phyloP scores from a whole-genome alignment of 1,140 invertebrate genomes.

The Lucilia sericata region DNA sequence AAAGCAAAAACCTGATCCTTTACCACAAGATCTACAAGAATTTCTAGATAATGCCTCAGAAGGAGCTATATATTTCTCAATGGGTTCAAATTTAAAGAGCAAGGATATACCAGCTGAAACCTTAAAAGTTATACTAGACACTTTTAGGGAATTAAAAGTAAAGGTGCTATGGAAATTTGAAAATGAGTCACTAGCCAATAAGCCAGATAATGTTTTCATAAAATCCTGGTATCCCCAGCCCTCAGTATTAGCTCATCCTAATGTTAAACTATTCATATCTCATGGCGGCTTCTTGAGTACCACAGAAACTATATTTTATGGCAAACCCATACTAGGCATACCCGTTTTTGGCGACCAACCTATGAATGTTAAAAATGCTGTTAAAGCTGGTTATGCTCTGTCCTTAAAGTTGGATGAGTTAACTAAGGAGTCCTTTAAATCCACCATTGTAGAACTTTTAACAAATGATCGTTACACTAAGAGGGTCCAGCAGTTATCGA shows the following conservation, averaged over 20 bases:
- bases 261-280: constrained; percentile 77
- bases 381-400: constrained; percentile 68
- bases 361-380: constrained; percentile 57
- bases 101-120: constrained; percentile 58
- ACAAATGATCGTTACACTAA: constrained; percentile 61
- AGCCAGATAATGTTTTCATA: constrained; percentile 74
- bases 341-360: constrained; percentile 76
- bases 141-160: constrained; percentile 72
- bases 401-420: constrained; percentile 64
- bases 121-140: constrained; percentile 69
- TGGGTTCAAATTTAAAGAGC: constrained; percentile 74
- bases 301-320: too few relatives aligned
- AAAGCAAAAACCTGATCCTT: constrained; percentile 59
- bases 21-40: constrained; percentile 68
- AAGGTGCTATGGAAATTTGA: constrained; percentile 80
- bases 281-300: too few relatives aligned
- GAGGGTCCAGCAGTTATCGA: constrained; percentile 70
- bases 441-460: constrained; percentile 61
- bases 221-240: constrained; percentile 79
- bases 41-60: constrained; percentile 71
- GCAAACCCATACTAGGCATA: constrained; percentile 67
- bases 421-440: constrained; percentile 58
- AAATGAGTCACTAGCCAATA: constrained; percentile 69
- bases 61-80: constrained; percentile 74
- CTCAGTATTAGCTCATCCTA: constrained; percentile 77